These are phyloP conservation scores for Sceloporus tristichus DNA, from an alignment of 2,113 vertebrate genomes.

Conservation along the genomic window DNA sequence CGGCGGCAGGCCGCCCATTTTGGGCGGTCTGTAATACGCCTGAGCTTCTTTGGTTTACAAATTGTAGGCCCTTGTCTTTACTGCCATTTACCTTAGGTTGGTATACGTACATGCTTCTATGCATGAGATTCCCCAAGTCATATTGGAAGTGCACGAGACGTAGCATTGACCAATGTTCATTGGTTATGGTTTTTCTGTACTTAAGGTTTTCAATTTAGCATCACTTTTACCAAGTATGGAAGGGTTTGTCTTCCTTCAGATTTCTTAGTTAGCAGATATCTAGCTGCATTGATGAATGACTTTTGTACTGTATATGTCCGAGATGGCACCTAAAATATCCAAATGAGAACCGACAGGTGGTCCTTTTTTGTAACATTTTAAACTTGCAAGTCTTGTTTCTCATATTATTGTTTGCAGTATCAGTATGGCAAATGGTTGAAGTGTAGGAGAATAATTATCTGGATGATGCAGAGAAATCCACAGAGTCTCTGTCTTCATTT, in stretches of 20 bases:
- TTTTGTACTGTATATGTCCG: too few relatives aligned
- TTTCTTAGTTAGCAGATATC: not conserved
- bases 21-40: too few relatives aligned
- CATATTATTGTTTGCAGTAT: not conserved
- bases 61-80: rapidly evolving
- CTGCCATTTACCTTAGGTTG: rapidly evolving
- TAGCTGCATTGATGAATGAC: too few relatives aligned
- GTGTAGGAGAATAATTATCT: not conserved
- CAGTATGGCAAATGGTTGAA: not conserved
- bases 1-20: too few relatives aligned
- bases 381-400: not conserved
- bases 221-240: not conserved
- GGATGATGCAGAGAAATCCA: too few relatives aligned
- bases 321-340: too few relatives aligned
- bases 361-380: not conserved
- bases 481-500: too few relatives aligned
- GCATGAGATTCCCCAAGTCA: slow-evolving; percentile 3
- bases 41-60: not conserved
- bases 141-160: not conserved
- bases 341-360: not conserved
- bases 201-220: slow-evolving; percentile 6
- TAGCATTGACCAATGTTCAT: not conserved
- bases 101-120: not conserved
- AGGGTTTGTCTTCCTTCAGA: not conserved
- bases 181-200: not conserved